phyloP scores from a whole-genome alignment of 2,888 invertebrate genomes.

The Lottia gigantea region DNA sequence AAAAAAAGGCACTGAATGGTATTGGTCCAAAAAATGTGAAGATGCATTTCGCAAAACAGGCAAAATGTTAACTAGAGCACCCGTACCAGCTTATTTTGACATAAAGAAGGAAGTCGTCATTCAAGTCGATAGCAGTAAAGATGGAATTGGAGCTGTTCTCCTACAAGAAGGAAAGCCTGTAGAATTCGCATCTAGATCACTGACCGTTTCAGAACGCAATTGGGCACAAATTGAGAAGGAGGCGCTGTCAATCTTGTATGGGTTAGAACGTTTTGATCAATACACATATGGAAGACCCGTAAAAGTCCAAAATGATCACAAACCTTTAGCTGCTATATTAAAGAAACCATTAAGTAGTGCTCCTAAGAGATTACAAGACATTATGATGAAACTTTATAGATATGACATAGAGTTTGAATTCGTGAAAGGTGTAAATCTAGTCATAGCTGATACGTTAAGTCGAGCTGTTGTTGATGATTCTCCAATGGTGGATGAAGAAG shows the following conservation, averaged over 20 bases:
- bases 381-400: constrained; percentile 29
- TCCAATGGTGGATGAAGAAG: not conserved
- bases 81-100: constrained; percentile 31
- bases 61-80: constrained; percentile 27
- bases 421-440: constrained; percentile 28
- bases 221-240: constrained; percentile 45
- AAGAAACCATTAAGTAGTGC: constrained; percentile 31
- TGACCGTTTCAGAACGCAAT: constrained; percentile 31
- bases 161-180: constrained; percentile 35
- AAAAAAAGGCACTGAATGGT: constrained; percentile 20
- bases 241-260: constrained; percentile 27
- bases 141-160: constrained; percentile 33
- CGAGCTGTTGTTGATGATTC: constrained; percentile 15
- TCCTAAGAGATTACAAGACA: constrained; percentile 28
- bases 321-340: constrained; percentile 29
- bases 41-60: constrained; percentile 29
- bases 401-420: constrained; percentile 29
- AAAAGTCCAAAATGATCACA: constrained; percentile 27
- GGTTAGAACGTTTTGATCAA: constrained; percentile 37
- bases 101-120: constrained; percentile 30
- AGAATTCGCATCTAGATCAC: constrained; percentile 34
- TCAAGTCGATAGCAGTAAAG: constrained; percentile 36
- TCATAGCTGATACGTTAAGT: constrained; percentile 30
- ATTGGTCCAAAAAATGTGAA: constrained; percentile 27
- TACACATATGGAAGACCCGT: constrained; percentile 35